Evolutionary conservation across 92 coral and sea anemone species (phyloP).

Genomic region (Pocillopora meandrina): DNA sequence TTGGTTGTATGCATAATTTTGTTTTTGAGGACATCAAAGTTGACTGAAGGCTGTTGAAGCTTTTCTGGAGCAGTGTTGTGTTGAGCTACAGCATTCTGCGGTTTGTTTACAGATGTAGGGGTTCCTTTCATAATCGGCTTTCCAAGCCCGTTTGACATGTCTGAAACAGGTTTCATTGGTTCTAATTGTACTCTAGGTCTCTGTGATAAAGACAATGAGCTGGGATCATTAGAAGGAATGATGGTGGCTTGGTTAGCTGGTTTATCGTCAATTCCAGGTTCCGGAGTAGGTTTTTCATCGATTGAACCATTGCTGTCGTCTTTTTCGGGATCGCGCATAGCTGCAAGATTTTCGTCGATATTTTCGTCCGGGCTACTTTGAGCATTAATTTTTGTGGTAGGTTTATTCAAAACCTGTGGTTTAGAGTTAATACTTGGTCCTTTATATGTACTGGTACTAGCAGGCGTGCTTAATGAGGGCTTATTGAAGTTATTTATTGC

Average conservation of each 20-base stretch:
- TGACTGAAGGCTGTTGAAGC: conserved; percentile 46
- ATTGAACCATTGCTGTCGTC: conserved; percentile 6
- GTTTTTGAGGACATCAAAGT: conserved; percentile 75
- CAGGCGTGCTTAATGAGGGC: conserved; percentile 3
- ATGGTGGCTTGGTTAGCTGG: neutral
- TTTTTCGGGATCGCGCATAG: conserved; percentile 44
- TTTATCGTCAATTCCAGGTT: conserved; percentile 32
- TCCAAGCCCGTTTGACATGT: neutral
- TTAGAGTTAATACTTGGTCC: neutral
- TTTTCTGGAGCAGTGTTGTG: neutral
- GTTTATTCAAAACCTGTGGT: conserved; percentile 14
- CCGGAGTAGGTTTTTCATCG: conserved; percentile 14
- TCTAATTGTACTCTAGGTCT: conserved; percentile 1
- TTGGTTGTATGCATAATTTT: conserved; percentile 79
- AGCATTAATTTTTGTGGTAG: neutral
- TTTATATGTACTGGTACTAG: neutral
- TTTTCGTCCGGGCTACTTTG: conserved; percentile 6
- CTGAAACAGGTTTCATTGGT: conserved; percentile 6
- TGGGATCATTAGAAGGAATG: neutral
- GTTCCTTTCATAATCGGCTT: conserved; percentile 19
- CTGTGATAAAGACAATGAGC: neutral
- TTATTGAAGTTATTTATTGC: conserved; percentile 35
- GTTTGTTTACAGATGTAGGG: conserved; percentile 18
- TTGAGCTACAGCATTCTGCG: neutral
- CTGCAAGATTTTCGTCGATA: conserved; percentile 31